phyloP scores from a whole-genome alignment of 2,113 vertebrate genomes.

The Thamnophis sirtalis region DNA sequence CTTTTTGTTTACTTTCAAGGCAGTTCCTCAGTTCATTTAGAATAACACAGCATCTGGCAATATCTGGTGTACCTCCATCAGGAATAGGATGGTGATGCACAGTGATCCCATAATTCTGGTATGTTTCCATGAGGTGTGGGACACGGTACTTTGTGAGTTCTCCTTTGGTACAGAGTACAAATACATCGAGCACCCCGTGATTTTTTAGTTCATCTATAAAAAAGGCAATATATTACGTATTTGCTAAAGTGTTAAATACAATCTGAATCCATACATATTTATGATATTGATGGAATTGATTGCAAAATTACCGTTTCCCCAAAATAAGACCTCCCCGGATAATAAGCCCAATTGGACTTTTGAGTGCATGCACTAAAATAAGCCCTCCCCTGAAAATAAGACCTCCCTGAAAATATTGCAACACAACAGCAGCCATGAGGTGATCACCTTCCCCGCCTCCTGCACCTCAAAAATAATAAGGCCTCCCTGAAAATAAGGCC shows the following conservation, averaged over 20 bases:
- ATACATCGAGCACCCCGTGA: conserved; percentile 81
- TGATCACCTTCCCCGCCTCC: no score
- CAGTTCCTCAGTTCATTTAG: conserved; percentile 76
- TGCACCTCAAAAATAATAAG: no score
- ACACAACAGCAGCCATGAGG: no score
- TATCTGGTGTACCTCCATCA: conserved; percentile 78
- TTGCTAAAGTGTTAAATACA: background rate
- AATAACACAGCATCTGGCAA: conserved; percentile 77
- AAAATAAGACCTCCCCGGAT: no score
- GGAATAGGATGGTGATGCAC: conserved; percentile 82
- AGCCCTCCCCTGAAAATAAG: no score
- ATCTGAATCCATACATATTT: background rate
- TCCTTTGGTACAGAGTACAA: conserved; percentile 86
- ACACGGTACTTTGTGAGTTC: conserved; percentile 85
- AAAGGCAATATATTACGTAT: background rate
- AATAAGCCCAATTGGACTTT: no score
- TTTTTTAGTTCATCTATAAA: conserved; percentile 81
- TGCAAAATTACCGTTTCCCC: background rate
- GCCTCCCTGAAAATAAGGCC: no score
- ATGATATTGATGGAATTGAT: background rate
- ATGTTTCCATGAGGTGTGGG: conserved; percentile 79
- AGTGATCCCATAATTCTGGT: conserved; percentile 69
- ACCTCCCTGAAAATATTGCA: no score
- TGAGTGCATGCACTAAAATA: no score
- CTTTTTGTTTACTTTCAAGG: conserved; percentile 76